Conservation (phyloP, 2,797 vertebrate species). For the Kryptolebias ocellatus region DNA sequence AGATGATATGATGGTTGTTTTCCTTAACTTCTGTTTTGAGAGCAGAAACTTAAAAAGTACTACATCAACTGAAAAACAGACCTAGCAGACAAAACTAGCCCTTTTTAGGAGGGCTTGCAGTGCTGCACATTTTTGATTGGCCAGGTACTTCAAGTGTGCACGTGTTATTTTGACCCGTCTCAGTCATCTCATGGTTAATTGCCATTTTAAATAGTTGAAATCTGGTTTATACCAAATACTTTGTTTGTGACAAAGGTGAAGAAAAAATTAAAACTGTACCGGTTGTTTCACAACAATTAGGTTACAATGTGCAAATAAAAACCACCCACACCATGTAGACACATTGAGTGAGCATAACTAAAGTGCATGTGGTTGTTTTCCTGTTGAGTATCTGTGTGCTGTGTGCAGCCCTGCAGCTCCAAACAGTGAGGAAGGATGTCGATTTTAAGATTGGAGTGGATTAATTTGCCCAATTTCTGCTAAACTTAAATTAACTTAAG, state of each 20-base stretch:
- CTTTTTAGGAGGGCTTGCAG: neutral
- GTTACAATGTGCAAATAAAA: neutral
- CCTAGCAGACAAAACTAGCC: too few relatives aligned
- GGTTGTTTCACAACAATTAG: neutral
- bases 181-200: neutral
- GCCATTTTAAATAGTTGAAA: too few relatives aligned
- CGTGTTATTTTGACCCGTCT: neutral
- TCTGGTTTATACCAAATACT: neutral
- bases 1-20: too few relatives aligned
- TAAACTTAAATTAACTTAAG: too few relatives aligned
- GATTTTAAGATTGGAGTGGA: too few relatives aligned
- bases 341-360: neutral
- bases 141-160: neutral
- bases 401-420: too few relatives aligned
- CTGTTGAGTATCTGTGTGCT: too few relatives aligned
- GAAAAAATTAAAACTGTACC: neutral
- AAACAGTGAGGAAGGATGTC: too few relatives aligned
- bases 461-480: too few relatives aligned
- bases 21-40: too few relatives aligned
- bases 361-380: neutral
- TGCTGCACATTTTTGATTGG: neutral
- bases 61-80: too few relatives aligned
- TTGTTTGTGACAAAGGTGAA: neutral
- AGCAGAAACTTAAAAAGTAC: too few relatives aligned
- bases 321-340: neutral